Evolutionary conservation across 2,113 vertebrate genomes (phyloP), one percentile per base, ranked within the genome.

Genomic region (Acrocephalus kingi): DNA sequence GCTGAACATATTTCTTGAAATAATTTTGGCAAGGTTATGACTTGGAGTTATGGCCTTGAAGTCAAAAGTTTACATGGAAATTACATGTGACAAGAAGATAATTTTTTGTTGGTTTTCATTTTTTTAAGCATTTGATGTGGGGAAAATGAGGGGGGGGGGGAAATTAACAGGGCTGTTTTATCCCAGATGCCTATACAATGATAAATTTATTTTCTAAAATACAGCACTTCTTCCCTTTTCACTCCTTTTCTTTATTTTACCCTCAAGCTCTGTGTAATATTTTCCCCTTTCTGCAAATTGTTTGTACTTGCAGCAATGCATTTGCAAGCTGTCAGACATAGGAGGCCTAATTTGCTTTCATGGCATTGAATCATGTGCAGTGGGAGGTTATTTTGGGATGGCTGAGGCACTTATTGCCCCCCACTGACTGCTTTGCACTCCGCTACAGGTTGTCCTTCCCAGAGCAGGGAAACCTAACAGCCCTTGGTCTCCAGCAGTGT

Each of bases 1-100:
- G 99, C 98, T 87, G 95, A 98, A 98, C 97, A 98, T 98, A 97
- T 99, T 99, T 98, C 97, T 99, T 99, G 97, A 98, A 98, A 98
- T 99, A 98, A 98, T 98, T 98, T 98, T 98, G 97, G 93, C 96
- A 97, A 97, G 93, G 73, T 82, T 96, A 87, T 97, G 96, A 97
- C 98, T 98, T 94, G 92, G 94, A 98, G 97, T 95, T 97, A 96
- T 90, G 95, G 96, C 95, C 97, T 98, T 97, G 96, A 96, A 98
- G 97, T 98, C 96, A 45, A 94, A 93, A 93, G 56, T 96, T 95
- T 80, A 73, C 69, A 16, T 88, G 25, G 74, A 81, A 92, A 41
- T 46, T 97, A 21, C 96, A 92, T 2, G 2, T 95, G 78, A 95
- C 74, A 83, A 76, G 67, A 80, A 89, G 79, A 74, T 94, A 15